These are phyloP conservation scores for Raja brachyura DNA, from an alignment of 2,113 vertebrate species.

Conservation along the genomic window DNA sequence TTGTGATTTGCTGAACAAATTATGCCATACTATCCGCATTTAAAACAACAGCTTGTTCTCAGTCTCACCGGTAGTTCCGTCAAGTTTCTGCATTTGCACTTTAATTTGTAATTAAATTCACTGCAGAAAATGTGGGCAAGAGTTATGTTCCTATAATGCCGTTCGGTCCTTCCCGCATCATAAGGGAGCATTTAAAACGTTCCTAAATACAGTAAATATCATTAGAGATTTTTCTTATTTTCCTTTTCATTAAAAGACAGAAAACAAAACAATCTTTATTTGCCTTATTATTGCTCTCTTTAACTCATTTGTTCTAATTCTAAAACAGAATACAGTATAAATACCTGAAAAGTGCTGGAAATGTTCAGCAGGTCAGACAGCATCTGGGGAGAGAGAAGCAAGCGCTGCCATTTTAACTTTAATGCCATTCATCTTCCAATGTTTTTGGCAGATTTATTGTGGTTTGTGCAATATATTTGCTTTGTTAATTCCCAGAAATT, in stretches of 20 bases:
- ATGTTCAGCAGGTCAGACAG: too few relatives aligned
- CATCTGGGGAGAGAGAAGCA: too few relatives aligned
- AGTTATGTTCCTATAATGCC: background rate
- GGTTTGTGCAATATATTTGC: background rate
- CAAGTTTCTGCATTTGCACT: background rate
- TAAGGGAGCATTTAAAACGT: background rate
- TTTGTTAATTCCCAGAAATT: background rate
- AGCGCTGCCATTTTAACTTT: too few relatives aligned
- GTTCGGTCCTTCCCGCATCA: background rate
- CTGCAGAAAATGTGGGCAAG: background rate
- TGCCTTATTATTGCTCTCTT: background rate
- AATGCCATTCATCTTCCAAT: too few relatives aligned
- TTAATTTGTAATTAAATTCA: background rate
- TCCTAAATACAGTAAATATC: background rate
- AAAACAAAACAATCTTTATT: background rate
- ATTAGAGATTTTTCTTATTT: background rate
- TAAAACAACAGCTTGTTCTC: background rate
- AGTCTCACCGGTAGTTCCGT: background rate
- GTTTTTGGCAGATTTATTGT: too few relatives aligned
- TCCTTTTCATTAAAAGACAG: background rate
- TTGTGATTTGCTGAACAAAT: background rate
- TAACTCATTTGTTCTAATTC: background rate
- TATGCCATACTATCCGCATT: background rate
- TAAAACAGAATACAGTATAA: too few relatives aligned
- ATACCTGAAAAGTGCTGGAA: too few relatives aligned